Base-by-base conservation (phyloP, 2,888 invertebrate genomes). In the Oscheius sp. region DNA sequence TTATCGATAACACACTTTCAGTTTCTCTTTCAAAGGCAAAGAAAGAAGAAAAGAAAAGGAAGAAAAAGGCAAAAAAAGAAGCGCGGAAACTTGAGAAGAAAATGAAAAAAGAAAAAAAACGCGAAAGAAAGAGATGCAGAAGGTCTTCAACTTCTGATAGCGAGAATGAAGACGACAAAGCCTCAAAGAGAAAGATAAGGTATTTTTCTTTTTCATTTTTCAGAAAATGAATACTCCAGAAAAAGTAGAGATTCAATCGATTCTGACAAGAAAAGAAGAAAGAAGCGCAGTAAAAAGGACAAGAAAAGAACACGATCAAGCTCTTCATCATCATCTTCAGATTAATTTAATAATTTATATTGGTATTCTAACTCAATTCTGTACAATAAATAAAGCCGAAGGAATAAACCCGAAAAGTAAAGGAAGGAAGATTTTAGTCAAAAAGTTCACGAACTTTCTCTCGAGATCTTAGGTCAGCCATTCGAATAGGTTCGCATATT, bases 401-500 rank as follows among this genome's bases (percentile, higher is more conserved):
- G n/a, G n/a, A n/a, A 42, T n/a, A 23, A 58, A 33, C 6, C 57
- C 15, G 15, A 27, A 5, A 10, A 53, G 10, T 20, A 29, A 20
- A 57, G 12, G 29, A 27, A 29, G 8, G 37, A 52, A 4, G 52
- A 8, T 15, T 17, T 34, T 37, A 61, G 17, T 71, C 71, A 33
- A 61, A 71, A 37, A 66, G 33, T 31, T 68, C 57, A 12, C 71
- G 64, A 2, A 71, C 67, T 33, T 66, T 67, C 23, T 71, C 67
- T 31, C 71, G 65, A 15, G 71, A 66, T 6, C 50, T 42, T 15
- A 63, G 58, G 29, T 71, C 71, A 5, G 71, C 39, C 33, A 80
- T 83, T 58, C 87, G 71, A 45, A 86, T 82, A 3, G 87, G 87
- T 65, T 87, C 87, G 8, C 86, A 85, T 17, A 87, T 78, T 25